Conservation (phyloP, 2,888 invertebrate genomes). For the Syritta pipiens region DNA sequence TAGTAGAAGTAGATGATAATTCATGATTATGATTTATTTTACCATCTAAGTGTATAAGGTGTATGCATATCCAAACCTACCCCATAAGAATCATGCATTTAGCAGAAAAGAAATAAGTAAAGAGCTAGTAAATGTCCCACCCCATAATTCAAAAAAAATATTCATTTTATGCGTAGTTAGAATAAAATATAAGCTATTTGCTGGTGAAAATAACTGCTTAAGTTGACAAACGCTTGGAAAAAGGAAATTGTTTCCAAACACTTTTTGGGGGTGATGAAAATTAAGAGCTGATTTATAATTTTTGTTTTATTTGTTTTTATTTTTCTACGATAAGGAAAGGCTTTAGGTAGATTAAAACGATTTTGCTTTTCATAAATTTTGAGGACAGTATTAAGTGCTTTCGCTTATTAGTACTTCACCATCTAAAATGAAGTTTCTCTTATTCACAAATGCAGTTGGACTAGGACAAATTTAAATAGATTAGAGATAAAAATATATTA, state of each 20-base stretch:
- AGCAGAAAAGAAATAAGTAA: slow-evolving; percentile 28
- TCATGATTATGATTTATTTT: slow-evolving; percentile 6
- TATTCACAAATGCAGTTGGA: no score
- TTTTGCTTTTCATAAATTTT: no score
- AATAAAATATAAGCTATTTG: slow-evolving; percentile 3
- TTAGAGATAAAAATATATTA: no score
- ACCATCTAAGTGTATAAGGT: slow-evolving; percentile 39
- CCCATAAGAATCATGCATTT: slow-evolving; percentile 49
- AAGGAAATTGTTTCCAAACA: slow-evolving; percentile 2
- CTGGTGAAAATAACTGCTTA: slow-evolving; percentile 10
- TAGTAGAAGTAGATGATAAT: slow-evolving; percentile 32
- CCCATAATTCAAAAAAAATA: background rate
- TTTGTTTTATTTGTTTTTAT: background rate
- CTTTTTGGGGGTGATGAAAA: background rate
- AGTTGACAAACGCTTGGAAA: slow-evolving; percentile 8
- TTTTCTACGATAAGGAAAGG: no score
- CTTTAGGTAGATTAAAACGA: no score
- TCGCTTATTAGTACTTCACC: no score
- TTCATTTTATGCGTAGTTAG: slow-evolving; percentile 5
- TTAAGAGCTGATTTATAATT: no score
- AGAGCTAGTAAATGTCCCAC: slow-evolving; percentile 37
- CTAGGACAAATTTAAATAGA: no score
- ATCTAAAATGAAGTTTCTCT: no score
- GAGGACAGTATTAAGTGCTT: no score
- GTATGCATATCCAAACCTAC: slow-evolving; percentile 33